A percentile compares a stretch with the other conserved stretches of the same genome.
phyloP scores from a whole-genome alignment of 2,797 vertebrate genomes.

The Typhlichthys eigenmanni region DNA sequence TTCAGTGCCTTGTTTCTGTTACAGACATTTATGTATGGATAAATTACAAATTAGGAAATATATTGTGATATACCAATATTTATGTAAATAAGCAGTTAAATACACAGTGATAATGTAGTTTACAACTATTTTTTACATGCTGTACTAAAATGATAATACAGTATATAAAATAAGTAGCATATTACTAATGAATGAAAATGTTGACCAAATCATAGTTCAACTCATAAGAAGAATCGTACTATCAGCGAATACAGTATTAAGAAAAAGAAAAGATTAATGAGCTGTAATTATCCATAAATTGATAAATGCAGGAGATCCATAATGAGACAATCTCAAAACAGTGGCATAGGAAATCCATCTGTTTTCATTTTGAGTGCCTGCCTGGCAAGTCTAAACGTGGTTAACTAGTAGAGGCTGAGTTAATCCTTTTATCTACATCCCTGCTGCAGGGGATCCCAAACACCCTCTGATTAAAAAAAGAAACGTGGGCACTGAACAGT shows the following conservation, averaged over 20 bases:
- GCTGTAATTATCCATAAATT: conserved; percentile 43
- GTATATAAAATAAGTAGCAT: too few species aligned
- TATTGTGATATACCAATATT: too few species aligned
- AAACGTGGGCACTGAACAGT: conserved; percentile 81
- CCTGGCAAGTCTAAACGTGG: conserved; percentile 79
- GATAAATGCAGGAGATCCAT: conserved; percentile 49
- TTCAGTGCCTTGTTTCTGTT: neutral
- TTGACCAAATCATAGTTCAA: neutral
- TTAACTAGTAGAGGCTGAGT: conserved; percentile 83
- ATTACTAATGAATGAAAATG: too few species aligned
- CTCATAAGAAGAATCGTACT: neutral
- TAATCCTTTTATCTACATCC: conserved; percentile 86
- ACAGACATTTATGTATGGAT: neutral
- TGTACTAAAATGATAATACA: too few species aligned
- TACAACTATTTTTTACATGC: too few species aligned
- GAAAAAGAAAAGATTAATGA: neutral
- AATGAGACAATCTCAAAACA: conserved; percentile 63
- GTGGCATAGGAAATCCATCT: conserved; percentile 75
- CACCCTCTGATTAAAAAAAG: conserved; percentile 82
- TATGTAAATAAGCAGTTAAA: neutral
- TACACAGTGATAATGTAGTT: too few species aligned
- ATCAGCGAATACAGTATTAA: too few species aligned
- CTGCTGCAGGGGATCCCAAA: conserved; percentile 84
- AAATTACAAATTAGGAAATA: too few species aligned
- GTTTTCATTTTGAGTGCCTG: conserved; percentile 76